A percentile compares a stretch with the other conserved stretches of the same genome.
These are phyloP conservation scores for Gibbula magus DNA, from an alignment of 2,888 invertebrate genomes.

Conservation along the genomic window DNA sequence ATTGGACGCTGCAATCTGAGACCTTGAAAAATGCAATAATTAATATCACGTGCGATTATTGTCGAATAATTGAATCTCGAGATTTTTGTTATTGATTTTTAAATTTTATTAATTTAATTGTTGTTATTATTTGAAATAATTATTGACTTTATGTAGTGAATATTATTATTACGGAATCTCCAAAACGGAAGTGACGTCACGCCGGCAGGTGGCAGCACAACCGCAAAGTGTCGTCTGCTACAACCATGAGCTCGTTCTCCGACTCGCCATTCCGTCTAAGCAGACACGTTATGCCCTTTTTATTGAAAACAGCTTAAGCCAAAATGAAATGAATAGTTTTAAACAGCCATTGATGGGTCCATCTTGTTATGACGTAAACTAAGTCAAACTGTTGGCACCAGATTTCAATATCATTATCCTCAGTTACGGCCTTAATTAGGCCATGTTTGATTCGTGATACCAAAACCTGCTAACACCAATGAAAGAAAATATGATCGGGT, in stretches of 20 bases:
- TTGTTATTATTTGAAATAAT: constrained; percentile 1
- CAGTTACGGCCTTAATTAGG: too few species aligned
- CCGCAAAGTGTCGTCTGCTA: constrained; percentile 18
- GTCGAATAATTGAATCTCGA: constrained; percentile 3
- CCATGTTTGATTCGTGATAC: too few species aligned
- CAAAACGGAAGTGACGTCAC: constrained; percentile 15
- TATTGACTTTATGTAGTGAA: constrained; percentile 4
- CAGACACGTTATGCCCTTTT: not conserved
- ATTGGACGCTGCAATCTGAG: not conserved
- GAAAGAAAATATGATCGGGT: too few species aligned
- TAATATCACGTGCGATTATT: not conserved
- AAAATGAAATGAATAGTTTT: too few species aligned
- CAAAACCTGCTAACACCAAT: too few species aligned
- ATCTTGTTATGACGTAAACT: too few species aligned
- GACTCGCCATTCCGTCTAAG: constrained; percentile 13
- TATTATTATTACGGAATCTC: constrained; percentile 1
- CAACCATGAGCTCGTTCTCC: constrained; percentile 17
- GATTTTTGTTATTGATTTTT: not conserved
- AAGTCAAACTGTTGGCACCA: too few species aligned
- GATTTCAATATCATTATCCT: too few species aligned
- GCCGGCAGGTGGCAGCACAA: not conserved
- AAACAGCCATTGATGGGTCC: too few species aligned
- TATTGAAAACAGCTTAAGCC: too few species aligned
- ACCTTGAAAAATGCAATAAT: not conserved
- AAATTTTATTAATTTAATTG: constrained; percentile 13